Evolutionary conservation across 2,797 vertebrate genomes (phyloP).

Genomic region (Fistularia tabacaria): DNA sequence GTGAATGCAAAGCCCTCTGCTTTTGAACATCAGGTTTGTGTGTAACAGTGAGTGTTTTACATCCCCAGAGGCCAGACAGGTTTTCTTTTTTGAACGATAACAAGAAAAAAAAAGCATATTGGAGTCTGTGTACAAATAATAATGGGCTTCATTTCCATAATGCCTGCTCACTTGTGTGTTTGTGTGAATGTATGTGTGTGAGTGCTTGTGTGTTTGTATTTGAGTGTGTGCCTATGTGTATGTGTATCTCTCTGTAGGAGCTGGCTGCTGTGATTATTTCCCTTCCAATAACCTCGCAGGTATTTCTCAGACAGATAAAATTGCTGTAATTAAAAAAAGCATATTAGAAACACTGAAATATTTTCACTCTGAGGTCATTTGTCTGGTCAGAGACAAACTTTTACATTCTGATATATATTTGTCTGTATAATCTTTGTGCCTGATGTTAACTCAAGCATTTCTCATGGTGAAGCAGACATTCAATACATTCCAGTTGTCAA

Average conservation of each 20-base stretch:
- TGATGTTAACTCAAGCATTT: no score
- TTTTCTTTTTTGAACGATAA: slow-evolving; percentile 16
- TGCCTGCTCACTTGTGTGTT: slow-evolving; percentile 4
- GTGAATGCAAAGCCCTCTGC: slow-evolving; percentile 13
- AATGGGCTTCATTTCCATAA: slow-evolving; percentile 5
- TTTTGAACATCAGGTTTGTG: slow-evolving; percentile 18
- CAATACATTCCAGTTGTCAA: no score
- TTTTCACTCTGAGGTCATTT: slow-evolving; percentile 8
- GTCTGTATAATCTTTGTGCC: no score
- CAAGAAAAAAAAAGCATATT: slow-evolving; percentile 9
- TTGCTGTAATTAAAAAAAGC: slow-evolving; percentile 34
- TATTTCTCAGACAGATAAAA: slow-evolving; percentile 28
- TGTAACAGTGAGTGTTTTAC: slow-evolving; percentile 11
- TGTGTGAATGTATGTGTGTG: slow-evolving; percentile 12
- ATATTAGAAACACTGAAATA: slow-evolving; percentile 24
- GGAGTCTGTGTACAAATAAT: slow-evolving; percentile 8
- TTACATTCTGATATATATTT: slow-evolving; percentile 2
- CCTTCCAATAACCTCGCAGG: slow-evolving; percentile 28
- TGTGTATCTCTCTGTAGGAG: slow-evolving; percentile 44
- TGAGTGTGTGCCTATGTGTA: slow-evolving; percentile 7
- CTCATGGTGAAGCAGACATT: no score
- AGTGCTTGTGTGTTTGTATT: slow-evolving; percentile 9
- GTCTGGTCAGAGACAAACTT: slow-evolving; percentile 13
- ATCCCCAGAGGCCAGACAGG: slow-evolving; percentile 11
- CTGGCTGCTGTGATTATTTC: slow-evolving; percentile 46